Evolutionary conservation across 2,797 vertebrate genomes (phyloP).

Genomic region (Cryptoprocta ferox): DNA sequence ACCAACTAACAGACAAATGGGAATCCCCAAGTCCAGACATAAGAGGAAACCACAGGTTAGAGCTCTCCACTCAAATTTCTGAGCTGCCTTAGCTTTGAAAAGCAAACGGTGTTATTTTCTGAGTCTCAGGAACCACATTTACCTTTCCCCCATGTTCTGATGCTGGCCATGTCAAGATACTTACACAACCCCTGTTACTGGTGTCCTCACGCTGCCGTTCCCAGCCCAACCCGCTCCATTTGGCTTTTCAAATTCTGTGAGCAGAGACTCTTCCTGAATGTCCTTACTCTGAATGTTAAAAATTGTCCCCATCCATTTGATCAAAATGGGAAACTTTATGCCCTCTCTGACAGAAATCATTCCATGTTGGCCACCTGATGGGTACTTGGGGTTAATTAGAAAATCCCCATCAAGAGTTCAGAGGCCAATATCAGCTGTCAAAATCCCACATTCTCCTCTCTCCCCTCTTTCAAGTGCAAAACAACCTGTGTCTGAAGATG

Average conservation of each 20-base stretch:
- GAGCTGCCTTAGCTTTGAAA: neutral
- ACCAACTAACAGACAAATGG: neutral
- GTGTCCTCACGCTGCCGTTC: neutral
- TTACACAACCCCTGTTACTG: accelerated
- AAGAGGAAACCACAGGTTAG: neutral
- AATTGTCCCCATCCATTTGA: constrained; percentile 28
- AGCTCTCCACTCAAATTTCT: neutral
- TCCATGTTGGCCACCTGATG: constrained; percentile 87
- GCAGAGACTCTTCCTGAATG: neutral
- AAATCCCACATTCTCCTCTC: constrained; percentile 88
- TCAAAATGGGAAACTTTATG: constrained; percentile 84
- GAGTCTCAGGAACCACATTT: neutral
- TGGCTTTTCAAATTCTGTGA: neutral
- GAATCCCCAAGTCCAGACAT: neutral
- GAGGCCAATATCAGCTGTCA: constrained; percentile 91
- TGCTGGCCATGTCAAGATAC: too few relatives aligned
- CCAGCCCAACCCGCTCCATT: neutral
- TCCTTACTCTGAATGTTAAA: constrained; percentile 47
- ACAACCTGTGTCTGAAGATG: constrained; percentile 90
- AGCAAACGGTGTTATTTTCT: neutral
- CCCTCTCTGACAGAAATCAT: constrained; percentile 86
- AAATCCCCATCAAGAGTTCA: constrained; percentile 91
- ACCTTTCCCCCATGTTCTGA: neutral
- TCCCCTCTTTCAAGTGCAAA: constrained; percentile 91
- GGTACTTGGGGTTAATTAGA: constrained; percentile 89